Evolutionary conservation across 2,888 invertebrate genomes (phyloP), one percentile per base, ranked within the genome.

Genomic region (Drosophila pegasa): DNA sequence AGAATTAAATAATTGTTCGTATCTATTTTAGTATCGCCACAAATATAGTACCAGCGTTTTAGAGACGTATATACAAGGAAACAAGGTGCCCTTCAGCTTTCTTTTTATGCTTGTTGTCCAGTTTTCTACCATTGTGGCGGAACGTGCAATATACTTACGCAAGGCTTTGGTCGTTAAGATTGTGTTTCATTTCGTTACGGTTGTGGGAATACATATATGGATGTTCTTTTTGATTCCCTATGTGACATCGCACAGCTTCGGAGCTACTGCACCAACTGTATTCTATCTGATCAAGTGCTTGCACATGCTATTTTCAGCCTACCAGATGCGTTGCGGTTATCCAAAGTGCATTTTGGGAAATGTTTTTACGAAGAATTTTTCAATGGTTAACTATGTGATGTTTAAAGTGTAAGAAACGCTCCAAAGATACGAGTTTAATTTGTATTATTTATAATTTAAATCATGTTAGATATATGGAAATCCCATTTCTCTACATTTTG

Each of bases 241-340:
- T 54, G 96, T 98, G 51, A 99, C 99, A 3, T 97, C 97, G 89
- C 95, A 96, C 18, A 88, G 82, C 25, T 91, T 91, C 58, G 90
- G 91, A 91, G 94, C 96, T 0, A 95, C 96, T 50, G 91, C 95
- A 14, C 96, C 98, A 5, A 97, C 98, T 89, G 95, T 98, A 90
- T 99, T 98, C 95, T 99, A 99, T 93, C 95, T 99, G 94, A 95
- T 98, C 61, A 99, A 99, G 93, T 99, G 99, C 91, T 94, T 99
- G 78, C 99, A 99, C 93, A 94, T 99, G 79, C 93, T 98, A 52
- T 93, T 99, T 58, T 98, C 99, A 0, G 98, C 99, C 2, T 98
- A 98, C 93, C 99, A 99, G 94, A 97, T 99, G 84, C 95, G 98
- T 71, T 97, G 97, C 91, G 99, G 99, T 2, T 99, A 99, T 93